A percentile compares a stretch with the other conserved stretches of the same genome.
These are phyloP conservation scores for Sebastes glaucus DNA, from an alignment of 2,797 vertebrate species.

Conservation along the genomic window DNA sequence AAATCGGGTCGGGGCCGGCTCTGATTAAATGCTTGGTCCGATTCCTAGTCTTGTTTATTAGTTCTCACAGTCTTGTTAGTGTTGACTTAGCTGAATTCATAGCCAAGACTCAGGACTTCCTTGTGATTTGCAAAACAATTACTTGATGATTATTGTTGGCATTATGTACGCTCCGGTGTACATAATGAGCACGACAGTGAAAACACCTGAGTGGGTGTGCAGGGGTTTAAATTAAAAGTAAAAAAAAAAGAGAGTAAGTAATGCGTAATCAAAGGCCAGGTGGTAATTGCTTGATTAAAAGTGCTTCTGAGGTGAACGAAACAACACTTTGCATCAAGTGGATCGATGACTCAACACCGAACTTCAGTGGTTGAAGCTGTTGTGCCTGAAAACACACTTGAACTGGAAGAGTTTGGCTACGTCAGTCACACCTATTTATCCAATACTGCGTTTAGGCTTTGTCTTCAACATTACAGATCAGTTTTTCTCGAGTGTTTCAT, in stretches of 20 bases:
- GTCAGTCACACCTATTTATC: neutral
- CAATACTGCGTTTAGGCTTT: neutral
- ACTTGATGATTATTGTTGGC: neutral
- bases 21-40: neutral
- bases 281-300: constrained; percentile 38
- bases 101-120: neutral
- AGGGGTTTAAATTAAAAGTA: neutral
- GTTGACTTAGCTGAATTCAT: neutral
- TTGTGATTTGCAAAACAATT: neutral
- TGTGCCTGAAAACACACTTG: neutral
- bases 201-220: neutral
- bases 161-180: neutral
- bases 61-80: no score
- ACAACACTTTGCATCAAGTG: constrained; percentile 10
- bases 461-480: no score
- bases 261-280: constrained; percentile 1
- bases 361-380: neutral
- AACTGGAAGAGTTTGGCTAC: neutral
- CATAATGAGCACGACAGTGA: neutral
- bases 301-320: neutral
- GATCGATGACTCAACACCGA: constrained; percentile 26
- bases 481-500: neutral
- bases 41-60: neutral
- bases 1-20: no score
- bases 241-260: neutral